phyloP scores from a whole-genome alignment of 2,797 vertebrate species.

The Discoglossus pictus region DNA sequence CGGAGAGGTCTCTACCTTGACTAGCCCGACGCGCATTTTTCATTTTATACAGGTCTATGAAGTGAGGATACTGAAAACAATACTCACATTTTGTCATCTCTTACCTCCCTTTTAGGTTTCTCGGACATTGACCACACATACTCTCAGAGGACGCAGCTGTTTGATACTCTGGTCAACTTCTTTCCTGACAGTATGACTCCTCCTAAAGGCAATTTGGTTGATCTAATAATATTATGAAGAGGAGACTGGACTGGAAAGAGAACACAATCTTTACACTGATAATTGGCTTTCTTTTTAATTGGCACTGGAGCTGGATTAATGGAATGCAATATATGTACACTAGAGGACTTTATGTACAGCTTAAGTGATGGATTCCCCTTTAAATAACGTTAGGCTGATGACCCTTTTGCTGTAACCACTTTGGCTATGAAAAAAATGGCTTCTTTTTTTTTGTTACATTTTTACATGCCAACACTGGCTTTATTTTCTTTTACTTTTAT shows the following conservation, averaged over 20 bases:
- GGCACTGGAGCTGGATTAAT: conserved; percentile 61
- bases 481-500: conserved; percentile 62
- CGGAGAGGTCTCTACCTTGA: no score
- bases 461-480: no score
- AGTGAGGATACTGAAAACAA: no score
- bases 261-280: conserved; percentile 59
- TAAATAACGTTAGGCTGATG: conserved; percentile 69
- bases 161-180: conserved; percentile 97
- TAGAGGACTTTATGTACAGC: conserved; percentile 58
- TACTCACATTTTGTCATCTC: no score
- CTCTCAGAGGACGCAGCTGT: conserved; percentile 95
- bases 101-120: conserved; percentile 87
- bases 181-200: conserved; percentile 99
- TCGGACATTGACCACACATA: conserved; percentile 97
- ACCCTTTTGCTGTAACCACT: conserved; percentile 57
- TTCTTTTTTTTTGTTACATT: no score
- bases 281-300: conserved; percentile 63
- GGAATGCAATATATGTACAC: conserved; percentile 52
- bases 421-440: no score
- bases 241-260: conserved; percentile 50
- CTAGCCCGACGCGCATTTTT: no score
- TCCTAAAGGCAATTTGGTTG: conserved; percentile 97
- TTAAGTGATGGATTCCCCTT: conserved; percentile 58
- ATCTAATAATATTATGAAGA: conserved; percentile 93
- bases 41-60: no score